Base-by-base conservation (phyloP, 2,888 invertebrate species). In the Erebia palarica region DNA sequence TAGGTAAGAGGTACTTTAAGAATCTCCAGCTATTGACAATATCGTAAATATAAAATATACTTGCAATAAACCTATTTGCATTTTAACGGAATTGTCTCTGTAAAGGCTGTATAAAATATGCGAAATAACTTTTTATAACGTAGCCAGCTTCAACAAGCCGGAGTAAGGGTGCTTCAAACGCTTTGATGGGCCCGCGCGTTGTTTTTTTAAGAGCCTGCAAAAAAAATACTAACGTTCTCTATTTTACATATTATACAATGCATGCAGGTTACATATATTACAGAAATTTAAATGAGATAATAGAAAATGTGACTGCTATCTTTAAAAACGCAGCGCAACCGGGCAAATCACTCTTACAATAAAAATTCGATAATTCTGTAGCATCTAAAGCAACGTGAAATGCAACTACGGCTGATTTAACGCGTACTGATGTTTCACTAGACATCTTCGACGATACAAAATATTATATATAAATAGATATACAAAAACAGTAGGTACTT, bases 181-280 rank as follows among this genome's bases (percentile, higher is more conserved):
- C 42, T 66, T 66, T 66, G 66, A 66, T 58, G 57, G 66, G 57
- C 27, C 49, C 63, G 63, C 21, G 49, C 63, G 63, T 49, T 63
- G 63, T 57, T 66, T 66, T 57, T 57, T 66, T 66, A 66, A 55
- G 44, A 66, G 66, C 47, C 47, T 66, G 47, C 21, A 58, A 47
- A 21, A 21, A 63, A 58, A 58, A 58, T 58, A 44, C 65, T 16
- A 55, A 44, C 36, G 57, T 47, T 55, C 57, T 42, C 44, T 42
- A 58, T 58, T 66, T 66, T 66, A 58, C 57, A 66, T 58, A 47
- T 58, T 65, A 66, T 47, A 66, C 44, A 66, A 42, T 36, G 65
- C 65, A 55, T 27, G 51, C n/a, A n/a, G n/a, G n/a, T n/a, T n/a
- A n/a, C 11, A 13, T 13, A 10, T 55, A 1, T 16, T 8, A 53